phyloP scores from a whole-genome alignment of 2,888 invertebrate genomes.

The Tetrapedia diversipes region DNA sequence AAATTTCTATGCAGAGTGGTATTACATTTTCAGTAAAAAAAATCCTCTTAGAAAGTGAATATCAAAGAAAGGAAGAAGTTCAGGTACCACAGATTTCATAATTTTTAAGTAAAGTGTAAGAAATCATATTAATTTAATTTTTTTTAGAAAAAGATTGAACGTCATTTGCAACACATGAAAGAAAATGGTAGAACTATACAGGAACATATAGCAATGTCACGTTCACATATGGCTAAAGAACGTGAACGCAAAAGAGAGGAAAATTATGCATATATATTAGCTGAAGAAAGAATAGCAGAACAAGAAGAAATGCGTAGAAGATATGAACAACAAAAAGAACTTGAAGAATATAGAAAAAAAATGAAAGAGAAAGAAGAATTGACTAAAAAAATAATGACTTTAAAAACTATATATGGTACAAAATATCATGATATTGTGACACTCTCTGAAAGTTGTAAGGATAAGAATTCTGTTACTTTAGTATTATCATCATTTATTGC shows the following conservation, averaged over 20 bases:
- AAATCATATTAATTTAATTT: neutral
- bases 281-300: slow-evolving; percentile 84
- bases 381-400: slow-evolving; percentile 80
- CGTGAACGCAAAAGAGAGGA: slow-evolving; percentile 74
- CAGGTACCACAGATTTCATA: slow-evolving; percentile 62
- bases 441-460: slow-evolving; percentile 71
- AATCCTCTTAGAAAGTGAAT: slow-evolving; percentile 78
- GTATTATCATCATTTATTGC: slow-evolving; percentile 66
- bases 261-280: slow-evolving; percentile 84
- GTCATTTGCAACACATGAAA: slow-evolving; percentile 78
- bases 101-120: neutral
- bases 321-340: slow-evolving; percentile 77
- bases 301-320: slow-evolving; percentile 84
- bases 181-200: slow-evolving; percentile 77
- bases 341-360: slow-evolving; percentile 80
- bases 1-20: slow-evolving; percentile 73
- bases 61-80: slow-evolving; percentile 77
- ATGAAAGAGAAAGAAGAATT: slow-evolving; percentile 83
- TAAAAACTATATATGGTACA: slow-evolving; percentile 64
- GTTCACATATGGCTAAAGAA: slow-evolving; percentile 69
- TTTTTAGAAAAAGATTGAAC: slow-evolving; percentile 77
- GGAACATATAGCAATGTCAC: slow-evolving; percentile 75
- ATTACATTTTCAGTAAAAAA: slow-evolving; percentile 78
- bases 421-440: slow-evolving; percentile 71
- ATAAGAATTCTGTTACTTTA: slow-evolving; percentile 68